phyloP scores from a whole-genome alignment of 2,888 invertebrate genomes.

The Phyto melanocephala region DNA sequence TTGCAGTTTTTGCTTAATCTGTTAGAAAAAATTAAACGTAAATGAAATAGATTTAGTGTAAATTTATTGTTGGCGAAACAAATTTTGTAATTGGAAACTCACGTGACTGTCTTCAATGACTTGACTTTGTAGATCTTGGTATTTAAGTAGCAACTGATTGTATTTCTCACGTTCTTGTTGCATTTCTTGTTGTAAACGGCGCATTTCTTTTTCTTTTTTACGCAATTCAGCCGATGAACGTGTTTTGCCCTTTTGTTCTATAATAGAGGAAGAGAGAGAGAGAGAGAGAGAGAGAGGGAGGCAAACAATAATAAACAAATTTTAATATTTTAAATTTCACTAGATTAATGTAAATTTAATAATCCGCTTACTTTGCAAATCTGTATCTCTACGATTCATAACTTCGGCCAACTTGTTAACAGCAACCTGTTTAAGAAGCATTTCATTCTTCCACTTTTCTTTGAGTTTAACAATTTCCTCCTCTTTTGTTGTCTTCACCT shows the following conservation, averaged over 20 bases:
- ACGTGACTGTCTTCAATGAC: conserved; percentile 89
- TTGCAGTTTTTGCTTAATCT: conserved; percentile 86
- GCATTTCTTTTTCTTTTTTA: conserved; percentile 96
- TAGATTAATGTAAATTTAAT: too few species aligned
- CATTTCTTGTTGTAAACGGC: conserved; percentile 95
- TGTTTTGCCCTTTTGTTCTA: conserved; percentile 88
- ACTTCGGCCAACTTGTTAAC: conserved; percentile 98
- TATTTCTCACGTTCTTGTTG: conserved; percentile 97
- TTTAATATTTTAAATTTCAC: too few species aligned
- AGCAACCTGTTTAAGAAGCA: conserved; percentile 93
- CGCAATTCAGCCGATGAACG: conserved; percentile 87
- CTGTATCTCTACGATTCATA: conserved; percentile 91
- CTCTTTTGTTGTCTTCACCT: conserved; percentile 82
- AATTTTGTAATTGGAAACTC: conserved; percentile 66
- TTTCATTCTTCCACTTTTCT: conserved; percentile 91
- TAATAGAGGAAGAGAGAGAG: neutral
- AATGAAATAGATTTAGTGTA: neutral
- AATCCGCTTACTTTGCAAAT: conserved; percentile 81
- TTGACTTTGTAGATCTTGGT: conserved; percentile 91
- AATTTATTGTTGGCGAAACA: neutral
- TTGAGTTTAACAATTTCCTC: conserved; percentile 90
- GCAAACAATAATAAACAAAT: too few species aligned
- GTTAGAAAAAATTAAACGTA: conserved; percentile 8
- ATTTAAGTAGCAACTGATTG: conserved; percentile 90
- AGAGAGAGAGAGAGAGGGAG: too few species aligned